Base-by-base conservation (phyloP, 2,113 vertebrate genomes). In the Felis chaus region DNA sequence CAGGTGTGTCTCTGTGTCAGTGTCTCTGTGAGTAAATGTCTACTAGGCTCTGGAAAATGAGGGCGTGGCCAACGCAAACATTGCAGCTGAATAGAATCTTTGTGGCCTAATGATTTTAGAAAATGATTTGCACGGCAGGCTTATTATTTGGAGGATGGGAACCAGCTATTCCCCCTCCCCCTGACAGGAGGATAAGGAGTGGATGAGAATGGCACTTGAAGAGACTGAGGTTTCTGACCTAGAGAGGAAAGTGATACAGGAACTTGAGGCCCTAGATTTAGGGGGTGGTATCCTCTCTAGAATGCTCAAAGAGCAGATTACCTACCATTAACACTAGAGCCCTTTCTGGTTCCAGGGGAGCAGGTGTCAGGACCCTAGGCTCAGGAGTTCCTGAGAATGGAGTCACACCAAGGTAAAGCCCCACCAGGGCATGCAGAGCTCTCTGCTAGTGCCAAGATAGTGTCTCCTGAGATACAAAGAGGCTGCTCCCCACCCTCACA, bases 101-200 rank as follows among this genome's bases (percentile, higher is more conserved):
- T 98, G 97, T 98, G 82, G 94, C 95, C 97, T 98, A 97, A 97
- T 97, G 97, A 95, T 98, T 98, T 98, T 93, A 90, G 92, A 96
- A 97, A 97, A 82, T 1, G 13, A 97, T 98, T 98, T 98, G 73
- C 95, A 98, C 1, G 31, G 92, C 82, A 84, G 92, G 92, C 91
- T 97, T 98, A 97, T 98, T 98, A 97, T 95, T 95, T 55, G 1
- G 73, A 98, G 97, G 97, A 96, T 97, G 96, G 92, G 97, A 98
- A 97, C 92, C 97, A 97, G 97, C 95, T 98, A 95, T 98, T 98
- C 73, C 65, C 69, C 68, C 31, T 89, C 86, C 96, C 90, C 63
- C 89, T 92, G 92, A 97, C 86, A 96, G 96, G 78, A 93, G 95
- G 87, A 97, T 95, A 95, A 91, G 80, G 82, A 95, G 74, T 14